Evolutionary conservation across 2,797 vertebrate species (phyloP).

Genomic region (Myotis planiceps): DNA sequence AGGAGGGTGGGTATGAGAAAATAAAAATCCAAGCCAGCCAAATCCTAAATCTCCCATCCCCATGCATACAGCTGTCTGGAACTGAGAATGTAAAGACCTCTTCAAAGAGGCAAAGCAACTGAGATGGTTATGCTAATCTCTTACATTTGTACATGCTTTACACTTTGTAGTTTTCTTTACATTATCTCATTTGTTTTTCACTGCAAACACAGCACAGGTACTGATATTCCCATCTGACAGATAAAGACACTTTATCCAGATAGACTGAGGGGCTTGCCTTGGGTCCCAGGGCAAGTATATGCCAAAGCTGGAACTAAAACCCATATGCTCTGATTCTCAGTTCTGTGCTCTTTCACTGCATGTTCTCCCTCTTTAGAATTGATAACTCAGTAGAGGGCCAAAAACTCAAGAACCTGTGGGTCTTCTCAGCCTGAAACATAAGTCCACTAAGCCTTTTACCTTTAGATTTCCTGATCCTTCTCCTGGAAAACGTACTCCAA

Average conservation of each 20-base stretch:
- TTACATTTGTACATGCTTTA: not conserved
- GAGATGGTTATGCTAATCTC: not conserved
- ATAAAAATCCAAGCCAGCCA: slow-evolving; percentile 40
- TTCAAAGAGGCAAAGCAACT: slow-evolving; percentile 35
- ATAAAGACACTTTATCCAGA: not conserved
- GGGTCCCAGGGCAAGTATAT: not conserved
- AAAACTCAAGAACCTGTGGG: slow-evolving; percentile 9
- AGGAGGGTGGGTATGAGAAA: not conserved
- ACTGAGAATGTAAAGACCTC: not conserved
- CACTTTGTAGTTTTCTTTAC: slow-evolving; percentile 39
- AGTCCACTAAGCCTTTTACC: slow-evolving; percentile 2
- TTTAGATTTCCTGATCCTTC: slow-evolving; percentile 35
- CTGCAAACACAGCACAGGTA: not conserved
- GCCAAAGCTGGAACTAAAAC: not conserved
- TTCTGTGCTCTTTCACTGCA: not conserved
- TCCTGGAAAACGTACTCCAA: slow-evolving; percentile 1
- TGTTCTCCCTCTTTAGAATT: not conserved
- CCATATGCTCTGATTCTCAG: not conserved
- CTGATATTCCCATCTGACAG: slow-evolving; percentile 24
- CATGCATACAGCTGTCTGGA: slow-evolving; percentile 14
- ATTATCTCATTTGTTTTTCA: slow-evolving; percentile 8
- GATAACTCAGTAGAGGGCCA: not conserved
- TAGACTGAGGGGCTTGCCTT: not conserved
- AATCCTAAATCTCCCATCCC: not conserved
- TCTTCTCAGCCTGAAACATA: slow-evolving; percentile 39